Evolutionary conservation across 2,113 vertebrate genomes (phyloP).

Genomic region (Mesocricetus auratus): DNA sequence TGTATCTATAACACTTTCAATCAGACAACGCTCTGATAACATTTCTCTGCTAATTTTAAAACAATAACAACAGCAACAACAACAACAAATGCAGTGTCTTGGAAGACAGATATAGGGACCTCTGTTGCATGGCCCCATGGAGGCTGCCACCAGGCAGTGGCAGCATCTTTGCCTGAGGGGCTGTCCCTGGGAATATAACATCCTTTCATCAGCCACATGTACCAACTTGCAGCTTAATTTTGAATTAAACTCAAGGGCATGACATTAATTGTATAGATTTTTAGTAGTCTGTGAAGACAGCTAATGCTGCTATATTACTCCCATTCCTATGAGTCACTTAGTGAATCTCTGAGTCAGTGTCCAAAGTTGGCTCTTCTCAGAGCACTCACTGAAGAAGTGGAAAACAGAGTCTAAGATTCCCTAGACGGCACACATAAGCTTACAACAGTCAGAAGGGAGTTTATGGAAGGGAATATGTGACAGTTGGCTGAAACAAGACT

Average conservation of each 20-base stretch:
- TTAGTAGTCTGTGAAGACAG: not conserved
- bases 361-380: not conserved
- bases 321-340: not conserved
- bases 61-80: not conserved
- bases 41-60: not conserved
- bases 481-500: not conserved
- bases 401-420: conserved; percentile 34
- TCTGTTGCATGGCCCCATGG: not conserved
- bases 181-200: not conserved
- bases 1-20: conserved; percentile 1
- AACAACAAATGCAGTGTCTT: not conserved
- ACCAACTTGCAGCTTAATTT: not conserved
- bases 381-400: not conserved
- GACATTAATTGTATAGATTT: not conserved
- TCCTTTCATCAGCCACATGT: not conserved
- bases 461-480: not conserved
- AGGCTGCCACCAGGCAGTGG: not conserved
- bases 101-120: conserved; percentile 10
- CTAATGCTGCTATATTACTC: not conserved
- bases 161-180: not conserved
- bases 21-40: not conserved
- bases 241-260: not conserved
- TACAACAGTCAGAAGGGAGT: not conserved
- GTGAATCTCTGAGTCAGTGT: not conserved
- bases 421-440: not conserved